These are phyloP conservation scores for Temnothorax ravouxi DNA, from an alignment of 2,888 invertebrate genomes.

Conservation along the genomic window DNA sequence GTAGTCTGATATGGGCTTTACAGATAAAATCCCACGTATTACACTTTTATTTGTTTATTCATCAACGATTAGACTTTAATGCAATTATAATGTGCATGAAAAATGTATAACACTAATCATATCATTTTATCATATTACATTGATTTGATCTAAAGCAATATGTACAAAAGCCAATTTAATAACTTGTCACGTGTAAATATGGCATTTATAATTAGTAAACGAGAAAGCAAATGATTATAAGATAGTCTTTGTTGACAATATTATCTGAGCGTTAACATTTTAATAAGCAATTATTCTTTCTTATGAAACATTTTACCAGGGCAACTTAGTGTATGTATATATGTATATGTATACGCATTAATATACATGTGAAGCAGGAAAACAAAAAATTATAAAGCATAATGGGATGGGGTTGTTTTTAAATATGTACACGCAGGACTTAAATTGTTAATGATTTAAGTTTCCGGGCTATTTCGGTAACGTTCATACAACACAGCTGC, in stretches of 20 bases:
- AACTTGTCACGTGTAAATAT: slow-evolving; percentile 45
- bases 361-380: slow-evolving; percentile 63
- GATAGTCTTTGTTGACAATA: slow-evolving; percentile 51
- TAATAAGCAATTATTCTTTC: slow-evolving; percentile 52
- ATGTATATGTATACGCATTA: slow-evolving; percentile 60
- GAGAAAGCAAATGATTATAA: slow-evolving; percentile 54
- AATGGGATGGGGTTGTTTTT: slow-evolving; percentile 64
- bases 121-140: not conserved
- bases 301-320: slow-evolving; percentile 43
- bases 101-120: not conserved
- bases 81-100: slow-evolving; percentile 26
- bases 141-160: slow-evolving; percentile 47
- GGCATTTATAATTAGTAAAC: slow-evolving; percentile 57
- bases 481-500: slow-evolving; percentile 83
- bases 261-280: slow-evolving; percentile 62
- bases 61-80: slow-evolving; percentile 22
- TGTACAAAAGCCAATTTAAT: slow-evolving; percentile 56
- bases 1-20: not conserved
- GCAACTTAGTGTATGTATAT: slow-evolving; percentile 59
- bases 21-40: not conserved
- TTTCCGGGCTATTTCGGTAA: slow-evolving; percentile 68
- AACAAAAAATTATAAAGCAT: slow-evolving; percentile 65
- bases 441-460: slow-evolving; percentile 59
- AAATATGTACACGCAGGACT: slow-evolving; percentile 75
- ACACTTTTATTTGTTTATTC: slow-evolving; percentile 23